phyloP scores from a whole-genome alignment of 35 echinoderm and acorn worm genomes.

The Nesometra sesokonis region DNA sequence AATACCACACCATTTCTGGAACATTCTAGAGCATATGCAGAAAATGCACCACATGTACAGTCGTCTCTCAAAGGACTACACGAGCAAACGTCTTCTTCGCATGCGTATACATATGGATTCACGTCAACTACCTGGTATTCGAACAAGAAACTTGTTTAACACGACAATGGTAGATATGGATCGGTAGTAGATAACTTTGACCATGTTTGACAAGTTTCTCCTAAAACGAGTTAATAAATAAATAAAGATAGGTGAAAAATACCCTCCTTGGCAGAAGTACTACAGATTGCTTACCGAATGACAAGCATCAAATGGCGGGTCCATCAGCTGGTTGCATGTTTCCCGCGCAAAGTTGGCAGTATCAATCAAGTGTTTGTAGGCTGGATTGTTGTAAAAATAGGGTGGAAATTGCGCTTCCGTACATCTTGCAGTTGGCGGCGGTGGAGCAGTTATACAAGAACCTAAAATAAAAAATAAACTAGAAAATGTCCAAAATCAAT shows the following conservation, averaged over 20 bases:
- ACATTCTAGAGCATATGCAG: slow-evolving; percentile 75
- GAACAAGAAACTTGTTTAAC: no score
- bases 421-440: neutral
- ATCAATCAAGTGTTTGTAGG: slow-evolving; percentile 28
- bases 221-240: no score
- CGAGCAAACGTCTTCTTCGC: slow-evolving; percentile 65
- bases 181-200: no score
- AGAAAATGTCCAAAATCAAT: no score
- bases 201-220: no score
- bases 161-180: no score
- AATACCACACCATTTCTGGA: slow-evolving; percentile 33
- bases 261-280: no score
- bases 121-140: slow-evolving; percentile 52
- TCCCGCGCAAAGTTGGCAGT: neutral
- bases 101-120: slow-evolving; percentile 46
- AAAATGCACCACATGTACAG: slow-evolving; percentile 43
- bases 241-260: no score
- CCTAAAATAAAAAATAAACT: neutral
- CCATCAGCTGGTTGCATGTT: slow-evolving; percentile 10
- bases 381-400: slow-evolving; percentile 2
- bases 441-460: neutral
- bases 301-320: slow-evolving; percentile 8
- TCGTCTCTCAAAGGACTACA: slow-evolving; percentile 16
- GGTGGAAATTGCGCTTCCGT: slow-evolving; percentile 10
- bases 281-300: slow-evolving; percentile 9